Evolutionary conservation across 2,888 invertebrate genomes (phyloP).

Genomic region (Pilophorus perplexus): DNA sequence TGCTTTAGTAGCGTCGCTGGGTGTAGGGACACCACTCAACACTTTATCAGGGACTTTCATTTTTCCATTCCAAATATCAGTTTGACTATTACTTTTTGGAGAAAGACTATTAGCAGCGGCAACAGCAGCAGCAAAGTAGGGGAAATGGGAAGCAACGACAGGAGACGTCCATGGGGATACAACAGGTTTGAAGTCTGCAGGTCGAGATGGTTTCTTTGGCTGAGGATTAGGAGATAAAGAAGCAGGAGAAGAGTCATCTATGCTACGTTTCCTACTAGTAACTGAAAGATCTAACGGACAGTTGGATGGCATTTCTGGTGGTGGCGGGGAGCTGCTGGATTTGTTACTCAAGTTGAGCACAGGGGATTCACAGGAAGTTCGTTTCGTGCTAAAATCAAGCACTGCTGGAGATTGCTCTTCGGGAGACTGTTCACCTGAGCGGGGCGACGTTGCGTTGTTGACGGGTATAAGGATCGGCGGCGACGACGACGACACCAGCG

Average conservation of each 20-base stretch:
- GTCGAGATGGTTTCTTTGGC: slow-evolving; percentile 49
- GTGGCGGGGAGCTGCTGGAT: slow-evolving; percentile 55
- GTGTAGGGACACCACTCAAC: slow-evolving; percentile 51
- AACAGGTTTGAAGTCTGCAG: slow-evolving; percentile 67
- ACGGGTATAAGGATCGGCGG: slow-evolving; percentile 53
- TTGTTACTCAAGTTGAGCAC: slow-evolving; percentile 64
- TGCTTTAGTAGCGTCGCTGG: slow-evolving; percentile 82
- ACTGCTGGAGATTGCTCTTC: slow-evolving; percentile 62
- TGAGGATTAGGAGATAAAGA: slow-evolving; percentile 49
- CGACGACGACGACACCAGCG: slow-evolving; percentile 68
- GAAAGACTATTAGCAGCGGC: slow-evolving; percentile 61
- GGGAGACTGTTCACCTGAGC: slow-evolving; percentile 58
- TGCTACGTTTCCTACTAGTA: slow-evolving; percentile 68
- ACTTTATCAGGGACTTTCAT: slow-evolving; percentile 62
- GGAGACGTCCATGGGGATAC: slow-evolving; percentile 77
- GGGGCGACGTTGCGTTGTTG: slow-evolving; percentile 49
- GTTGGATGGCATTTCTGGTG: slow-evolving; percentile 57
- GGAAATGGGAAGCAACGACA: slow-evolving; percentile 70
- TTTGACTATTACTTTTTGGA: slow-evolving; percentile 61
- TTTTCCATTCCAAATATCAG: slow-evolving; percentile 72
- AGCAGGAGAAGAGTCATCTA: slow-evolving; percentile 56
- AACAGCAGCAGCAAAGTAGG: slow-evolving; percentile 77
- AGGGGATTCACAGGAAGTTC: slow-evolving; percentile 56
- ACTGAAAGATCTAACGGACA: slow-evolving; percentile 80
- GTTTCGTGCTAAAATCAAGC: slow-evolving; percentile 78